These are phyloP conservation scores for Telenomus remus DNA, from an alignment of 1,140 invertebrate species.

Conservation along the genomic window DNA sequence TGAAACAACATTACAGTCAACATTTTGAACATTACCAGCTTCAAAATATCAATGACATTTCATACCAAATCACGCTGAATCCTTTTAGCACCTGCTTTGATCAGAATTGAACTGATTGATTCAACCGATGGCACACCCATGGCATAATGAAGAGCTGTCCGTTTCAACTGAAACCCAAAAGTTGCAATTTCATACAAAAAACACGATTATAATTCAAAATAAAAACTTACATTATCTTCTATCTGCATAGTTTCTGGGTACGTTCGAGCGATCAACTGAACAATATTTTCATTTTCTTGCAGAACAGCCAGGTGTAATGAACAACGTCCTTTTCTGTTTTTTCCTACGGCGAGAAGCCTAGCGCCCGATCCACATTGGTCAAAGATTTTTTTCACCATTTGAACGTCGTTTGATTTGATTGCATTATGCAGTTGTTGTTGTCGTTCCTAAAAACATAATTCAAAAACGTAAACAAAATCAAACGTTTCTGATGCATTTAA, in stretches of 20 bases:
- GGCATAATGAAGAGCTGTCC: conserved; percentile 90
- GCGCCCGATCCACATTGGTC: conserved; percentile 78
- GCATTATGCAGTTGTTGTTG: conserved; percentile 85
- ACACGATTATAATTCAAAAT: too few species aligned
- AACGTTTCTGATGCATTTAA: too few species aligned
- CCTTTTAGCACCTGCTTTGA: conserved; percentile 87
- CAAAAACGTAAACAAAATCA: not conserved
- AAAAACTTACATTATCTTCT: conserved; percentile 91
- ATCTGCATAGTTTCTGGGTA: conserved; percentile 84
- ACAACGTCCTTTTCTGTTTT: conserved; percentile 83
- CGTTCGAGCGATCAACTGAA: conserved; percentile 82
- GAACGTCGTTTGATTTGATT: conserved; percentile 81
- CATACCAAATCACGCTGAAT: conserved; percentile 86
- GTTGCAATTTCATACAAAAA: not conserved
- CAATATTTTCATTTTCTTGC: conserved; percentile 85
- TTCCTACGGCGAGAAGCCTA: conserved; percentile 82
- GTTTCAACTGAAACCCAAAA: conserved; percentile 81
- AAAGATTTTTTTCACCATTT: conserved; percentile 78
- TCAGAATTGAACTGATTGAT: conserved; percentile 84
- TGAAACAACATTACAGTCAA: not conserved
- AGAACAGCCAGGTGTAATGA: conserved; percentile 89
- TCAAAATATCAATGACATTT: too few species aligned
- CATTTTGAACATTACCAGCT: not conserved
- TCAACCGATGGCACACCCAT: conserved; percentile 92
- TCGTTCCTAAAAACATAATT: conserved; percentile 76